Evolutionary conservation across 2,888 invertebrate genomes (phyloP).

Genomic region (Folsomia manolachei): DNA sequence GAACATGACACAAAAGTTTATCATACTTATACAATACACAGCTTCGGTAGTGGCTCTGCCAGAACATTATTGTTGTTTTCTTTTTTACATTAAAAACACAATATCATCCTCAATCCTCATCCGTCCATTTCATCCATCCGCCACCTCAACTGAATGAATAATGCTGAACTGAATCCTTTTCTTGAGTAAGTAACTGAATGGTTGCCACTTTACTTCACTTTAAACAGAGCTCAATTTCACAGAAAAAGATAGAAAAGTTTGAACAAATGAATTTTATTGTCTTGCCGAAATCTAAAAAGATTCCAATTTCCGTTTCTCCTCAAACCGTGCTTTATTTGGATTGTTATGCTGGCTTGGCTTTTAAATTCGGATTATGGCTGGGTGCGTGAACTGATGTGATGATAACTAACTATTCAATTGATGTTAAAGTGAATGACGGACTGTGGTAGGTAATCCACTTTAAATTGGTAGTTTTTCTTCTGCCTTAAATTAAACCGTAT

Average conservation of each 20-base stretch:
- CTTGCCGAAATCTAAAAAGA: conserved; percentile 23
- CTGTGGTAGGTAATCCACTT: neutral
- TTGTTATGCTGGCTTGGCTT: no score
- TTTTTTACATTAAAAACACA: conserved; percentile 7
- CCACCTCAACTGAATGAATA: no score
- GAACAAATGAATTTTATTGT: conserved; percentile 24
- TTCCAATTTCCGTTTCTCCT: conserved; percentile 44
- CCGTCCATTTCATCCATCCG: no score
- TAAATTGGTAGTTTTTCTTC: no score
- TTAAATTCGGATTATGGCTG: no score
- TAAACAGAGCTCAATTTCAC: conserved; percentile 11
- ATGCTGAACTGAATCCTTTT: neutral
- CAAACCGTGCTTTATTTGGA: conserved; percentile 30
- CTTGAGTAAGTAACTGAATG: neutral
- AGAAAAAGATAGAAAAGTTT: neutral
- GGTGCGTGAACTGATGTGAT: neutral
- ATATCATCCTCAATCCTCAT: conserved; percentile 15
- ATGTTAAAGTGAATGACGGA: neutral
- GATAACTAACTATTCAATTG: neutral
- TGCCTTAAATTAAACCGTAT: no score
- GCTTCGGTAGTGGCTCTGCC: no score
- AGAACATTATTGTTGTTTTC: neutral
- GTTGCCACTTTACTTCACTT: no score
- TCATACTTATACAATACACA: conserved; percentile 1
- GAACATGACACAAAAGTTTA: neutral